Conservation (phyloP, 2,797 vertebrate genomes). For the Manis pentadactyla region DNA sequence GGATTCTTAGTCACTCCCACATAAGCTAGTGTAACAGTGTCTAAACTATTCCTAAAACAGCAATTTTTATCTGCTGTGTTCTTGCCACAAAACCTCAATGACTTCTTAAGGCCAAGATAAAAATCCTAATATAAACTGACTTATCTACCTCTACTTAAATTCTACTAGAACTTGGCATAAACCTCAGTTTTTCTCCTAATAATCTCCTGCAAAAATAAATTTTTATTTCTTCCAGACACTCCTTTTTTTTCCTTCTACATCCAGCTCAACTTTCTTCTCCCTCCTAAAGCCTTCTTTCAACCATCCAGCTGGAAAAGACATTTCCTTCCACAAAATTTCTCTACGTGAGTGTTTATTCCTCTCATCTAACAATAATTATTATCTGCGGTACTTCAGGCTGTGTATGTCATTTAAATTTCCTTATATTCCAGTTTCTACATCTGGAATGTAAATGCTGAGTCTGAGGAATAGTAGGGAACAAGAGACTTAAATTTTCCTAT, state of each 20-base stretch:
- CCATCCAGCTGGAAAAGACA: not conserved
- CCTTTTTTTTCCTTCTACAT: not conserved
- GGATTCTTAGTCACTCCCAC: not conserved
- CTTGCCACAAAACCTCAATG: not conserved
- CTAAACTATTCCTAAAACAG: not conserved
- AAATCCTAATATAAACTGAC: not conserved
- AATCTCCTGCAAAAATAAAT: not conserved
- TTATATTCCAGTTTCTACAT: not conserved
- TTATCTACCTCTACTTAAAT: not conserved
- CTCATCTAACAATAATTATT: not conserved
- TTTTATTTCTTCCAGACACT: not conserved
- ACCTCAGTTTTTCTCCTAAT: not conserved
- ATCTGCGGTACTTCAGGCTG: not conserved
- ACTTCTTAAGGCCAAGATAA: not conserved
- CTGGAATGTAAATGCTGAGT: not conserved
- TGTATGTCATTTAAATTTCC: not conserved
- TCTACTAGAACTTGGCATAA: not conserved
- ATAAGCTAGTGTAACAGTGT: not conserved
- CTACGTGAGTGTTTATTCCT: not conserved
- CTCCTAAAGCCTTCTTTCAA: not conserved
- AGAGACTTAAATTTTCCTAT: not conserved
- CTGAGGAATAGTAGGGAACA: not conserved
- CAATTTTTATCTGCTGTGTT: not conserved
- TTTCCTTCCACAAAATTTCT: not conserved
- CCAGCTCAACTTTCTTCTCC: not conserved